phyloP scores from a whole-genome alignment of 2,797 vertebrate genomes.

The Bryconaethiops microstoma region DNA sequence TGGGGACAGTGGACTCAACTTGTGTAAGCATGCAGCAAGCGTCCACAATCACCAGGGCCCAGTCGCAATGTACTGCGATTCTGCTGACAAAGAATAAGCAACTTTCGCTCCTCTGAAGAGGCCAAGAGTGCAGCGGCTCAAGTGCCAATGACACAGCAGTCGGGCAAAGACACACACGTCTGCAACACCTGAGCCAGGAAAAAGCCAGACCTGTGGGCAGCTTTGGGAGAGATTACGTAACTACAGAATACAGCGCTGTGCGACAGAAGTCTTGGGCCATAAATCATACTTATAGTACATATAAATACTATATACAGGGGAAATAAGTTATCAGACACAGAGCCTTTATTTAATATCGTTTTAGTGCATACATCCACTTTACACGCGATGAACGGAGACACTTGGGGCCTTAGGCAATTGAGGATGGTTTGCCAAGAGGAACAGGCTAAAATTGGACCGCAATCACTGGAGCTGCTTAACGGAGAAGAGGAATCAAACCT shows the following conservation, averaged over 20 bases:
- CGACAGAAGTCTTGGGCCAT: background rate
- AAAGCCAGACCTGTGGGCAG: background rate
- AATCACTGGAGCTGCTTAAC: no score
- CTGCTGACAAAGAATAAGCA: constrained; percentile 49
- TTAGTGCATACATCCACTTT: no score
- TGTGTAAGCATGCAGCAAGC: constrained; percentile 45
- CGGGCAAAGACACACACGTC: constrained; percentile 1
- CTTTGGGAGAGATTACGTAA: background rate
- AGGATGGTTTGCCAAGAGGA: no score
- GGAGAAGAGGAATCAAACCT: no score
- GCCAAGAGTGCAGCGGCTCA: background rate
- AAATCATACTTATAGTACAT: background rate
- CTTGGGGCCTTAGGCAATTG: no score
- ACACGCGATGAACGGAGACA: no score
- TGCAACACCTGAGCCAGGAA: constrained; percentile 3
- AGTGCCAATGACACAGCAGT: constrained; percentile 30
- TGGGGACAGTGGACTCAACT: background rate
- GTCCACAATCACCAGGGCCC: constrained; percentile 37
- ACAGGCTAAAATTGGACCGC: no score
- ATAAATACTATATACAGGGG: no score
- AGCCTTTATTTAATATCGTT: no score
- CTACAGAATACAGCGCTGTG: background rate
- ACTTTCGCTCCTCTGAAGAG: constrained; percentile 2
- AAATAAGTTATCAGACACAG: no score
- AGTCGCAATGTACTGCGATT: constrained; percentile 32